A percentile compares a stretch with the other conserved stretches of the same genome.
Conservation (phyloP, 2,797 vertebrate genomes). For the Etheostoma nigrum region DNA sequence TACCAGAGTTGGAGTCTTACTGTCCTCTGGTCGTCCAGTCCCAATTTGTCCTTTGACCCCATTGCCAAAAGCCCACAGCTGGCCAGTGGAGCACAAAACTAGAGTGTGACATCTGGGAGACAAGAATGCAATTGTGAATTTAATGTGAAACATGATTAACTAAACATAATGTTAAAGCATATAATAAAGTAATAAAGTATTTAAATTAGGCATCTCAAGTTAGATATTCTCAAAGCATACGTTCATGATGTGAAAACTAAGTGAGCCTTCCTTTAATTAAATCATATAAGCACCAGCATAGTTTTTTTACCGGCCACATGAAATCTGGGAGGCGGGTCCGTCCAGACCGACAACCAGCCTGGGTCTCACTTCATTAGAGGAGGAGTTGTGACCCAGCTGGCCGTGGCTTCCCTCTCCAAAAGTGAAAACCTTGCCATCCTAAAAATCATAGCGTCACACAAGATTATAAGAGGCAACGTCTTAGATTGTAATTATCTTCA, state of each 20-base stretch:
- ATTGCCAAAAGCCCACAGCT: slow-evolving; percentile 88
- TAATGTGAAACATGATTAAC: neutral
- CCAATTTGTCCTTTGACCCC: slow-evolving; percentile 81
- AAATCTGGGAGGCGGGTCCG: slow-evolving; percentile 82
- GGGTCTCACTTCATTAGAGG: slow-evolving; percentile 81
- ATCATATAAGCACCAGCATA: neutral
- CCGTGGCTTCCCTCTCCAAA: slow-evolving; percentile 90
- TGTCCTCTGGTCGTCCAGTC: slow-evolving; percentile 59
- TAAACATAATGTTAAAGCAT: neutral
- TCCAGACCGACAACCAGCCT: slow-evolving; percentile 81
- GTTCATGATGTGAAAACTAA: neutral
- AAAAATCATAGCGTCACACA: slow-evolving; percentile 18
- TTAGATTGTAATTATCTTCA: neutral
- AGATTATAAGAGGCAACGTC: neutral
- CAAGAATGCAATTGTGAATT: slow-evolving; percentile 3
- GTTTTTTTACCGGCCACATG: slow-evolving; percentile 88
- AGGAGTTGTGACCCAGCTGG: slow-evolving; percentile 90
- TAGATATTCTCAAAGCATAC: neutral
- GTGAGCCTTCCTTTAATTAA: neutral
- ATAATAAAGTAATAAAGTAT: neutral
- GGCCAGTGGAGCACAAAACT: slow-evolving; percentile 83
- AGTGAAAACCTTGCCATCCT: slow-evolving; percentile 90
- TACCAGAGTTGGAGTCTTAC: slow-evolving; percentile 82
- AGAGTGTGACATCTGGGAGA: slow-evolving; percentile 86
- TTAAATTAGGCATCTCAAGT: neutral